These are phyloP conservation scores for Dolomedes plantarius DNA, from an alignment of 2,888 invertebrate genomes.

Conservation along the genomic window DNA sequence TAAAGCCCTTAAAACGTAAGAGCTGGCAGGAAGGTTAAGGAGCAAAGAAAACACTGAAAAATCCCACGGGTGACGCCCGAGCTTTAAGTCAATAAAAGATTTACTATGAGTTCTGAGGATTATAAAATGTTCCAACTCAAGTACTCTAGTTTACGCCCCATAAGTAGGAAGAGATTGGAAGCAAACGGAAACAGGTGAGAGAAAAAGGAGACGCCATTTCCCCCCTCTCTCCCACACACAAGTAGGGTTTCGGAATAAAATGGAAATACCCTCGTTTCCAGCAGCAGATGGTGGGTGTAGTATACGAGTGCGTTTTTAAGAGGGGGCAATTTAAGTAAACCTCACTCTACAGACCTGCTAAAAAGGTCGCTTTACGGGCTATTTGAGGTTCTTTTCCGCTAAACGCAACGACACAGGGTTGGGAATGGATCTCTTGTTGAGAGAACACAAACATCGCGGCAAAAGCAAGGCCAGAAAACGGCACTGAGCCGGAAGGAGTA, in stretches of 20 bases:
- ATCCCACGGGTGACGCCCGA: neutral
- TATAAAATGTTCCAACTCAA: neutral
- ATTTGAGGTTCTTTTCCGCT: neutral
- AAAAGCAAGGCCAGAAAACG: too few species aligned
- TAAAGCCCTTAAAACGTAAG: too few species aligned
- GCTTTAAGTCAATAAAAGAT: neutral
- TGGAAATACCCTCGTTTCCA: neutral
- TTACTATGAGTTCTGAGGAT: neutral
- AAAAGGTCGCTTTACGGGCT: neutral
- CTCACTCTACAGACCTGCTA: neutral
- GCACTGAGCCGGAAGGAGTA: too few species aligned
- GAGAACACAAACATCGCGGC: too few species aligned
- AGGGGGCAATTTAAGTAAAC: neutral
- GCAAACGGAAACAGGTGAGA: neutral
- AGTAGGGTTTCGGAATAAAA: neutral
- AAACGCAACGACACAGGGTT: too few species aligned
- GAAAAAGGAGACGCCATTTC: neutral
- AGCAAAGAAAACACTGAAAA: neutral
- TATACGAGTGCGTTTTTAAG: neutral
- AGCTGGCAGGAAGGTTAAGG: neutral
- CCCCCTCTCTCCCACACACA: neutral
- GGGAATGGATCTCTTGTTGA: too few species aligned
- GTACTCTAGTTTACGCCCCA: neutral
- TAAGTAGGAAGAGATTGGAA: neutral
- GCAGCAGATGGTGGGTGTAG: neutral